Evolutionary conservation across 2,797 vertebrate genomes (phyloP).

Genomic region (Gastrophryne carolinensis): DNA sequence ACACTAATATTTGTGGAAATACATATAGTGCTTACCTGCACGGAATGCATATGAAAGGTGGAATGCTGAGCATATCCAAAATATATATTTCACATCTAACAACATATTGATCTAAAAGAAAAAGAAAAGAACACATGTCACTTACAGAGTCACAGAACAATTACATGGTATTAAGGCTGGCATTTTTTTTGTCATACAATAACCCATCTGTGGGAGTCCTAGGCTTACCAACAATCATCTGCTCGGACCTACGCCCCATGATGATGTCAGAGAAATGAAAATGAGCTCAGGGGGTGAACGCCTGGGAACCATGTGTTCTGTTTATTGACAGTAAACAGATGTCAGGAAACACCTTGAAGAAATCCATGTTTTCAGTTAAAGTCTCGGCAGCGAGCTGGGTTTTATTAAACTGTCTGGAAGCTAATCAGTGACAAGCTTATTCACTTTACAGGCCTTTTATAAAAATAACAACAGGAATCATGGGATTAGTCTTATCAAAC

Average conservation of each 20-base stretch:
- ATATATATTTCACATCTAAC: slow-evolving; percentile 83
- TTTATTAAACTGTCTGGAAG: not conserved
- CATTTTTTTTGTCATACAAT: slow-evolving; percentile 12
- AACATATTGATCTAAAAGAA: slow-evolving; percentile 85
- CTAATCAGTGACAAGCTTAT: not conserved
- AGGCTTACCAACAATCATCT: slow-evolving; percentile 25
- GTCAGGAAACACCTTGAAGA: slow-evolving; percentile 35
- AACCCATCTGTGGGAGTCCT: slow-evolving; percentile 6
- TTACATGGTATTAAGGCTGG: not conserved
- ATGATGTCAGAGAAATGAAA: slow-evolving; percentile 28
- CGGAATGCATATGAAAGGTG: slow-evolving; percentile 68
- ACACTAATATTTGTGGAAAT: too few relatives aligned
- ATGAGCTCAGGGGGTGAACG: slow-evolving; percentile 18
- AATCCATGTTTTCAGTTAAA: slow-evolving; percentile 1
- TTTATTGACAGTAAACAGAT: slow-evolving; percentile 28
- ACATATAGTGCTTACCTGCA: slow-evolving; percentile 66
- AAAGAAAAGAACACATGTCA: slow-evolving; percentile 51
- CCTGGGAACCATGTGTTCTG: slow-evolving; percentile 24
- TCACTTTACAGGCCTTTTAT: not conserved
- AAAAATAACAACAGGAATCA: not conserved
- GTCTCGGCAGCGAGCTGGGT: not conserved
- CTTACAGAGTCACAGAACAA: not conserved
- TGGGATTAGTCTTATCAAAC: not conserved
- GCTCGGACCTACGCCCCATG: slow-evolving; percentile 4
- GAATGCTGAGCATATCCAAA: slow-evolving; percentile 84